Conservation (phyloP, 2,888 invertebrate species). For the Branchipolynoe longqiensis region DNA sequence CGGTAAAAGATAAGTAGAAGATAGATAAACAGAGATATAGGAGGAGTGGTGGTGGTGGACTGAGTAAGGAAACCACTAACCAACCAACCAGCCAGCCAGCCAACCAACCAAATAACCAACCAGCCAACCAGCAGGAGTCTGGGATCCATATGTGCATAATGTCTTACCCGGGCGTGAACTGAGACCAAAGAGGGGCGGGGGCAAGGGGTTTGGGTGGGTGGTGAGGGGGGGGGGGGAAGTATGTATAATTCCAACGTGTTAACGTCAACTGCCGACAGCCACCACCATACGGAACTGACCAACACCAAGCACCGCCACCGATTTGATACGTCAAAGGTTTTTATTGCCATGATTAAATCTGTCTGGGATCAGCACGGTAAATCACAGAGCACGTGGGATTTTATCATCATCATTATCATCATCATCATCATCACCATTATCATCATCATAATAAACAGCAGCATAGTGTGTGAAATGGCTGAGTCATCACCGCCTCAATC, state of each 20-base stretch:
- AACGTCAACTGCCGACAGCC: constrained; percentile 47
- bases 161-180: constrained; percentile 49
- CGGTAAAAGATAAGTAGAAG: not conserved
- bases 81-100: not conserved
- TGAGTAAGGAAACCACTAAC: too few relatives aligned
- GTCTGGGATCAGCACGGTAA: constrained; percentile 1
- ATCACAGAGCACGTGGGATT: constrained; percentile 21
- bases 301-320: constrained; percentile 59
- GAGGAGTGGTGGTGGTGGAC: not conserved
- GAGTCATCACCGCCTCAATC: too few relatives aligned
- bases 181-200: too few relatives aligned
- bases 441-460: too few relatives aligned
- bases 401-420: constrained; percentile 1
- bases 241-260: too few relatives aligned
- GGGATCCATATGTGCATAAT: constrained; percentile 28
- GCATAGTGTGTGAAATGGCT: not conserved
- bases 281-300: constrained; percentile 47
- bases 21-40: not conserved
- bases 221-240: too few relatives aligned
- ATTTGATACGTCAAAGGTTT: constrained; percentile 27
- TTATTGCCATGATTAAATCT: constrained; percentile 57
- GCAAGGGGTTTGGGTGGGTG: too few relatives aligned
- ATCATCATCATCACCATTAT: constrained; percentile 13
- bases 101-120: constrained; percentile 15
- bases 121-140: too few relatives aligned